Conservation (phyloP, 2,888 invertebrate genomes). For the Hirudinaria manillensis region DNA sequence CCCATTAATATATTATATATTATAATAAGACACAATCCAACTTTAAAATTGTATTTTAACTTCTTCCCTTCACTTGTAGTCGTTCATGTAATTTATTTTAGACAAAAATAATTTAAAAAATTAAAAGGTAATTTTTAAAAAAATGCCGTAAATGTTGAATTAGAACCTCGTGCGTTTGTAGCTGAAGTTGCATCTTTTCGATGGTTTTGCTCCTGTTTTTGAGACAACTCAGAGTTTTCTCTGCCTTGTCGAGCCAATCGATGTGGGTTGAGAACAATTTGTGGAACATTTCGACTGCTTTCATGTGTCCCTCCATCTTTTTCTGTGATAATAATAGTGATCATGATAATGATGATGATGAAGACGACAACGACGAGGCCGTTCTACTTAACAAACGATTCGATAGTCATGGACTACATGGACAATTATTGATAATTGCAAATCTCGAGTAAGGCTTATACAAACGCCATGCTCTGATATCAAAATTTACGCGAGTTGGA, state of each 20-base stretch:
- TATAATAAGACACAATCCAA: no score
- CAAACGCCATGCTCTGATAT: no score
- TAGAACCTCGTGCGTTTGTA: conserved; percentile 50
- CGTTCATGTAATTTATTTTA: not conserved
- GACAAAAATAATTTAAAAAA: not conserved
- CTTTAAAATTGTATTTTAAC: no score
- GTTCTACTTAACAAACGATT: not conserved
- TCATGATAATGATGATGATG: conserved; percentile 22
- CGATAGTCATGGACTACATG: no score
- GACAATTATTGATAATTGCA: no score
- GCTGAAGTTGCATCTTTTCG: conserved; percentile 47
- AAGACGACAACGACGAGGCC: conserved; percentile 23
- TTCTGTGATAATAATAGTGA: conserved; percentile 32
- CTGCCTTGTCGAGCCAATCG: conserved; percentile 53
- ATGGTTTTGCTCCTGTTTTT: conserved; percentile 53
- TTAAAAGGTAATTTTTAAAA: no score
- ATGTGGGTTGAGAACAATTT: conserved; percentile 51
- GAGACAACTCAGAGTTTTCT: conserved; percentile 50
- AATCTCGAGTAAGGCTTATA: no score
- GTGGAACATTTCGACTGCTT: conserved; percentile 52
- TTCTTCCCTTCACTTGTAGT: not conserved
- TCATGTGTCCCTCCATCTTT: conserved; percentile 51
- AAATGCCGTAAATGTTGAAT: no score
- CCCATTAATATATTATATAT: no score
- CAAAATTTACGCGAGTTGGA: no score